Base-by-base conservation (phyloP, 2,797 vertebrate genomes). In the Lutjanus campechanus region DNA sequence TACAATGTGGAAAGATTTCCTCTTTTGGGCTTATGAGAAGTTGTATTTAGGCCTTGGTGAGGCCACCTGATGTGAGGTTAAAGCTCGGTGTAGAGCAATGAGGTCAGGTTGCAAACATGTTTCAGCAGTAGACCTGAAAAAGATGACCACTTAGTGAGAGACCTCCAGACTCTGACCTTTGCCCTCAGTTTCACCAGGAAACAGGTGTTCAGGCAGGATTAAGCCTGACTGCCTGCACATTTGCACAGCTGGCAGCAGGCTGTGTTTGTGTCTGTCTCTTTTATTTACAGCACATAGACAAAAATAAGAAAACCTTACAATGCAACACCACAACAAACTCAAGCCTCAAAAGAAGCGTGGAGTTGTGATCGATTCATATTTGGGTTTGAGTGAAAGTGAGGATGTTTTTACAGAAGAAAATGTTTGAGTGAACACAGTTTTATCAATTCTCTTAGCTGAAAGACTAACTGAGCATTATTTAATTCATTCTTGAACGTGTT, bases 171-270 rank as follows among this genome's bases (percentile, higher is more conserved):
- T 59, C 58, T 81, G 70, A 87, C 78, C 88, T 89, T 74, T 86
- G 89, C 85, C 92, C 90, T 66, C 53, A 40, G 58, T 71, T 79
- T 87, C 68, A 73, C 51, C 71, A 89, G 86, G 73, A 92, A 91
- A 85, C 91, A 88, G 88, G 89, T 93, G 91, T 90, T 91, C 55
- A 20, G 64, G 69, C 84, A 68, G 73, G 88, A 83, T 90, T 80
- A 81, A 60, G 67, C 55, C 75, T n/a, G 65, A 47, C 73, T 66
- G 85, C 36, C 77, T 29, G 75, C 56, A 67, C 51, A 44, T 67
- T 79, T 19, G 16, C 70, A 71, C 70, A 73, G 73, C 85, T 77
- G 75, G 63, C 59, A 40, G 56, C 51, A 69, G 77, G 36, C 66
- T 69, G 73, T 53, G 64, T 53, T 49, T 69, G 20, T 60, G 8